Percentiles rank a stretch among this genome's conserved stretches.
Evolutionary conservation across 1,140 invertebrate genomes (phyloP).

Genomic region (Hylaeus volcanicus): DNA sequence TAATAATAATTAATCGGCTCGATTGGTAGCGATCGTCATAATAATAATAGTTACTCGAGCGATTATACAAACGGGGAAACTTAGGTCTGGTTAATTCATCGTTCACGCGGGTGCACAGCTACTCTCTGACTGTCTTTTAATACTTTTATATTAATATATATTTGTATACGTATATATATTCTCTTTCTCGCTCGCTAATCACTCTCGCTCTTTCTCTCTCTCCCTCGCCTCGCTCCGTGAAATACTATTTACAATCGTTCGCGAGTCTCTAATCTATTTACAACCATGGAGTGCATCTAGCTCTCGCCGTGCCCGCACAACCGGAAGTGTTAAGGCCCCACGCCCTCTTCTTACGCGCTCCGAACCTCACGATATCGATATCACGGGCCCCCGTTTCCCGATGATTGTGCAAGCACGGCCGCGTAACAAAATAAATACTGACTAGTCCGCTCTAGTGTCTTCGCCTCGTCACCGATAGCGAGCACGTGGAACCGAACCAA

Average conservation of each 20-base stretch:
- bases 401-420: conserved; percentile 58
- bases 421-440: conserved; percentile 69
- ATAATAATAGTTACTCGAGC: conserved; percentile 32
- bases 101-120: conserved; percentile 43
- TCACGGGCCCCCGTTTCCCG: not conserved
- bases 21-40: conserved; percentile 36
- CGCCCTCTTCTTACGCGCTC: not conserved
- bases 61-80: conserved; percentile 47
- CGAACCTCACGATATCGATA: too few relatives aligned
- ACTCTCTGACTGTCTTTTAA: conserved; percentile 11
- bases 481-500: conserved; percentile 23
- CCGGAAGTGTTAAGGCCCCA: conserved; percentile 53
- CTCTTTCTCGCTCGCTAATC: conserved; percentile 28
- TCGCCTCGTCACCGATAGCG: conserved; percentile 32
- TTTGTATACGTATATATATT: conserved; percentile 1
- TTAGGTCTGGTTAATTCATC: conserved; percentile 10
- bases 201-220: conserved; percentile 22
- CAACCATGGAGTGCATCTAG: conserved; percentile 62
- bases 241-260: conserved; percentile 58
- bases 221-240: conserved; percentile 35
- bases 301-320: conserved; percentile 56
- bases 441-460: conserved; percentile 63
- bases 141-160: conserved; percentile 36
- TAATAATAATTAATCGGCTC: conserved; percentile 54
- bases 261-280: conserved; percentile 63